phyloP scores from a whole-genome alignment of 2,113 vertebrate species.

The Ellobius talpinus region DNA sequence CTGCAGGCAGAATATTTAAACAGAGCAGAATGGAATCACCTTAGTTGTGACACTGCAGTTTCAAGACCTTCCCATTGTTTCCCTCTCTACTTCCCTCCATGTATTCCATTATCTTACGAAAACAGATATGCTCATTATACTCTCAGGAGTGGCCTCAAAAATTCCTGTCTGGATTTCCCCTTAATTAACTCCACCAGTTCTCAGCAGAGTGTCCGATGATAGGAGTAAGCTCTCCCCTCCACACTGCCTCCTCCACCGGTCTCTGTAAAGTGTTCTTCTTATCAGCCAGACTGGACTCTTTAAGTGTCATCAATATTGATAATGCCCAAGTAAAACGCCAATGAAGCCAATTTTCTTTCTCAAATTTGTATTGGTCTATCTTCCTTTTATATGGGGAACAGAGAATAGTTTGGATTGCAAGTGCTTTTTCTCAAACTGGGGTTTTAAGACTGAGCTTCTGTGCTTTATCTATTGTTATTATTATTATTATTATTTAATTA shows the following conservation, averaged over 20 bases:
- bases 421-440: background rate
- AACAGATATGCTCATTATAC: background rate
- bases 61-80: background rate
- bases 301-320: background rate
- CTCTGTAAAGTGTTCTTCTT: background rate
- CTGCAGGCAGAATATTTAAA: background rate
- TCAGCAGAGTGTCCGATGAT: background rate
- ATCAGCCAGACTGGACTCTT: background rate
- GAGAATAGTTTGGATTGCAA: background rate
- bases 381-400: background rate
- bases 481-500: background rate
- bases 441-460: background rate
- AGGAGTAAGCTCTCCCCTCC: background rate
- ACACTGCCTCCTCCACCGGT: background rate
- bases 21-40: background rate
- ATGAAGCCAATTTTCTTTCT: background rate
- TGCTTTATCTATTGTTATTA: background rate
- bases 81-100: background rate
- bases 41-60: background rate
- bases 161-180: background rate
- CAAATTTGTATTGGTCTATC: background rate
- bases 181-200: slow-evolving; percentile 44
- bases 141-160: background rate
- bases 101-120: slow-evolving; percentile 21
- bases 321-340: slow-evolving; percentile 1